Conservation (phyloP, 2,113 vertebrate genomes). For the Chamaetylas fuelleborni region DNA sequence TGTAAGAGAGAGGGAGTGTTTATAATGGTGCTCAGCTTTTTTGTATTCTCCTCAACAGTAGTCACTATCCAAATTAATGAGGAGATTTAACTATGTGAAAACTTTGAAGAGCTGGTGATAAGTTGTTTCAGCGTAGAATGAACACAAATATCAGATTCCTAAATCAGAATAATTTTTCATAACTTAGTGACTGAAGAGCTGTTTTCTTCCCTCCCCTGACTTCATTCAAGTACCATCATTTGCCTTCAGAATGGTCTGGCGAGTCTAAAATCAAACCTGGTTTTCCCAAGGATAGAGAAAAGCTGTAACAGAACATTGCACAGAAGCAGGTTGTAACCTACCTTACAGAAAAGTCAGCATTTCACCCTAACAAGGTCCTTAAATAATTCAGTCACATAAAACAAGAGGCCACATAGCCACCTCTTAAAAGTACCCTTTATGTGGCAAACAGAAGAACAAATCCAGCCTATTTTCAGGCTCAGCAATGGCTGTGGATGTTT, state of each 20-base stretch:
- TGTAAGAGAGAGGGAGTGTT: neutral
- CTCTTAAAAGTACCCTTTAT: neutral
- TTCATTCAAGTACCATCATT: neutral
- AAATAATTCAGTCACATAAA: neutral
- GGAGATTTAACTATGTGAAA: neutral
- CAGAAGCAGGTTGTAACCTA: neutral
- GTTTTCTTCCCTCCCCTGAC: neutral
- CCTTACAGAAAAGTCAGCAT: neutral
- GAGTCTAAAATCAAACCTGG: neutral
- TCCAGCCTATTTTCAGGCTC: neutral
- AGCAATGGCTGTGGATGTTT: neutral
- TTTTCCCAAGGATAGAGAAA: neutral
- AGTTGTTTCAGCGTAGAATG: neutral
- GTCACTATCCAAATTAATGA: neutral
- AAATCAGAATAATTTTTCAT: neutral
- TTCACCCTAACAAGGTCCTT: neutral
- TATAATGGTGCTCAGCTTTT: neutral
- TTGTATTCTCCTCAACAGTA: neutral
- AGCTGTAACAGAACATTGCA: neutral
- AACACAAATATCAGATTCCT: neutral
- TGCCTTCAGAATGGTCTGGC: neutral
- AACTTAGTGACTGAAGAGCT: neutral
- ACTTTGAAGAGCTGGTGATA: neutral
- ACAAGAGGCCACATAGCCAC: neutral
- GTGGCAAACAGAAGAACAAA: neutral